Evolutionary conservation across 2,797 vertebrate species (phyloP), one percentile per base, ranked within the genome.

Genomic region (Chromobotia macracanthus): DNA sequence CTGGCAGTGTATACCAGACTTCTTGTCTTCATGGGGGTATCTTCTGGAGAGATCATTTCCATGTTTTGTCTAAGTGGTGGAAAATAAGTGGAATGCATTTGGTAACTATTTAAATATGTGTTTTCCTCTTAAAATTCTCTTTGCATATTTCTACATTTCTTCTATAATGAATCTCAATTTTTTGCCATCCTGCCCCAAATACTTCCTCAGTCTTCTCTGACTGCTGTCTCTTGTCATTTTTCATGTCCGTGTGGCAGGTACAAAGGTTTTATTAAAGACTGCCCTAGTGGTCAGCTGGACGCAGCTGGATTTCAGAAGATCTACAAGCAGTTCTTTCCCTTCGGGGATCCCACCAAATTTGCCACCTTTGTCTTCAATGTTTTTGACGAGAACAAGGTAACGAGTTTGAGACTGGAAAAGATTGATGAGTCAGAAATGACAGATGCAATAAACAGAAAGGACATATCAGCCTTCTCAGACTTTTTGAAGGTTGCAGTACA

Each of bases 191-290:
- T 18, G 2, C 25, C 53, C 21, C 5, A 28, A 60, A 63, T 44
- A 58, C 8, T n/a, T 0, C 12, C 23, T 1, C 16, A 3, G 16
- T 38, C 3, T 61, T 63, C 15, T 28, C 64, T 18, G 10, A 56
- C 25, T 76, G 5, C 15, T n/a, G 23, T 58, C 6, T 31, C 46
- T 10, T 23, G 15, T 19, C 9, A 48, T 53, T 25, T n/a, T 53
- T 55, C 2, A 12, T 79, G 8, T 85, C 60, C 44, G 2, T 80
- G 46, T 86, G 16, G 0, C 90, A 99, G 97, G 98, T 99, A 99
- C 89, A 99, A 99, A 89, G 98, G 98, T 85, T 99, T 99, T 86
- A 99, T 99, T 86, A 99, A 99, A 89, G 98, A 99, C 84, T 99
- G 98, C 79, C 98, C 98, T 63, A 99, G 96, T 0, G 97, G 98